Evolutionary conservation across 2,797 vertebrate genomes (phyloP), one percentile per base, ranked within the genome.

Genomic region (Danio jaintianensis): DNA sequence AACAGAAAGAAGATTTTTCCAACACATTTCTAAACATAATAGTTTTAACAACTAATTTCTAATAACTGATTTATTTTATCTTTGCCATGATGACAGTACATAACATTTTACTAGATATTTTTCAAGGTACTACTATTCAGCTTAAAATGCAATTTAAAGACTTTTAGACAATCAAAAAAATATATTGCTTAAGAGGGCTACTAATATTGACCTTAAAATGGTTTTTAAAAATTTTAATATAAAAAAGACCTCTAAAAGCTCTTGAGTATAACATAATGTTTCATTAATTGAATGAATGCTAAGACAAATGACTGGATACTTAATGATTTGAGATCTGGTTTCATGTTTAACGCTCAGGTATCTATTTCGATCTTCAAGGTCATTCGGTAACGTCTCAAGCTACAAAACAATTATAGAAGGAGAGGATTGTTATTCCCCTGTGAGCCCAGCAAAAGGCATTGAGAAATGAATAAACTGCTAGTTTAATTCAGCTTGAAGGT

Each of bases 211-310:
- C n/a, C n/a, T n/a, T n/a, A n/a, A n/a, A n/a, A n/a, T n/a, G n/a
- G n/a, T n/a, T n/a, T n/a, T n/a, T n/a, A n/a, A n/a, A n/a, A n/a
- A n/a, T n/a, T n/a, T n/a, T n/a, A n/a, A n/a, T n/a, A n/a, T n/a
- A n/a, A 18, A 74, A 74, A 62, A 43, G 22, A 9, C 22, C 4
- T 7, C 20, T 5, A 12, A 73, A 74, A 74, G 56, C 71, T 74
- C 43, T 13, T 3, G 16, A 38, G 56, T 18, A 48, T 61, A 62
- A 73, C 48, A 22, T n/a, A 0, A 38, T 48, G 72, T 48, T 74
- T 74, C 62, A 74, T 61, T 74, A 38, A 74, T 38, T 13, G 0
- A 48, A 62, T 38, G 56, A 62, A 74, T 74, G 71, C 3, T 6
- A 29, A 48, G 15, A 74, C 61, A 8, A 74, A 74, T 61, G 43